Evolutionary conservation across 2,797 vertebrate species (phyloP).

Genomic region (Onychomys leucogaster): DNA sequence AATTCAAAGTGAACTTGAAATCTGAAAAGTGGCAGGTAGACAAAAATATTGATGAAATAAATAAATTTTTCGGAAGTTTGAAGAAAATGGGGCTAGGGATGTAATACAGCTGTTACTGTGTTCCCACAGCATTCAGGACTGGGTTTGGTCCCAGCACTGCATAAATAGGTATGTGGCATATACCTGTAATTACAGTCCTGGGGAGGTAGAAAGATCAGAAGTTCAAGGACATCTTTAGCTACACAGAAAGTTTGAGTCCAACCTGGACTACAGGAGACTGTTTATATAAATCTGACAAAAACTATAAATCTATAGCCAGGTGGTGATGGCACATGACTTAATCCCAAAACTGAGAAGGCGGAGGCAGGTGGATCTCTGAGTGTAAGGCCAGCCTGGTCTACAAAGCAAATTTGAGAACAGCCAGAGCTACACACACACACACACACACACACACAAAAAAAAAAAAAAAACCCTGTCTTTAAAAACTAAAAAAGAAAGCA

Average conservation of each 20-base stretch:
- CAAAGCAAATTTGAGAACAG: background rate
- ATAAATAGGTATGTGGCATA: background rate
- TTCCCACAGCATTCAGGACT: background rate
- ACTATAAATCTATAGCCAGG: background rate
- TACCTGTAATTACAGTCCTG: background rate
- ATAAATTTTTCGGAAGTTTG: slow-evolving; percentile 31
- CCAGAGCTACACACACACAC: no score
- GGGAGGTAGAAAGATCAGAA: background rate
- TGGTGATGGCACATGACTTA: background rate
- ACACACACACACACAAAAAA: no score
- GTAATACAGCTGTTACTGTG: background rate
- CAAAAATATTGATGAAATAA: slow-evolving; percentile 40
- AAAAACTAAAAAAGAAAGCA: no score
- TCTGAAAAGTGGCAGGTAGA: background rate
- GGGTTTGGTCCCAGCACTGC: background rate
- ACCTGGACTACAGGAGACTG: background rate
- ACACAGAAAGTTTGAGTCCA: background rate
- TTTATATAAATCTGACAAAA: background rate
- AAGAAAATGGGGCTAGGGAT: background rate
- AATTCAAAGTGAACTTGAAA: slow-evolving; percentile 31
- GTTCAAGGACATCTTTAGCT: background rate
- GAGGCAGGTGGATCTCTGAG: background rate
- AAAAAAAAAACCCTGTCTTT: no score
- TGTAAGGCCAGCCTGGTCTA: background rate
- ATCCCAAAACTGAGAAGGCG: background rate